These are phyloP conservation scores for Lordiphosa clarofinis DNA, from an alignment of 1,140 invertebrate species.

Conservation along the genomic window DNA sequence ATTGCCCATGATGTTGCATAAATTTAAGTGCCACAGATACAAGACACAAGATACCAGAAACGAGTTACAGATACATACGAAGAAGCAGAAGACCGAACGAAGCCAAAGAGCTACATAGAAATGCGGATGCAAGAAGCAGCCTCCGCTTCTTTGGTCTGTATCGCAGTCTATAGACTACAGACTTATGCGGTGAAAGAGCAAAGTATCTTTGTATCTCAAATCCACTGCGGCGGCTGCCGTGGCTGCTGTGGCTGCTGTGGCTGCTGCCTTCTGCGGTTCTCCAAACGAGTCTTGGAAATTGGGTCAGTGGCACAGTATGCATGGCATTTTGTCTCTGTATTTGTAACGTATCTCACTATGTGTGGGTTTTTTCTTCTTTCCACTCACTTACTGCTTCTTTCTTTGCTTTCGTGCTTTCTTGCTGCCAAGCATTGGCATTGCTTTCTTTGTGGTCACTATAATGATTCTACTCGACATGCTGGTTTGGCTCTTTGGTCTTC, in stretches of 20 bases:
- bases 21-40: conserved; percentile 74
- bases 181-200: conserved; percentile 69
- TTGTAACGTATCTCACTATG: conserved; percentile 28
- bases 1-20: conserved; percentile 70
- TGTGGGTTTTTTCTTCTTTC: conserved; percentile 32
- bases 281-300: conserved; percentile 71
- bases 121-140: conserved; percentile 64
- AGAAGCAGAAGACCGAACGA: conserved; percentile 37
- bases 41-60: conserved; percentile 67
- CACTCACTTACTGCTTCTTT: conserved; percentile 28
- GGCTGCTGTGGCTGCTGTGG: conserved; percentile 24
- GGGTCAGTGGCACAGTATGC: conserved; percentile 78
- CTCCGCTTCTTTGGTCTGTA: conserved; percentile 13
- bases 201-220: conserved; percentile 72
- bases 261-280: conserved; percentile 42
- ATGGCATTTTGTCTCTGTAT: conserved; percentile 61
- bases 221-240: conserved; percentile 49
- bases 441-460: conserved; percentile 75
- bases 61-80: conserved; percentile 70
- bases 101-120: conserved; percentile 57
- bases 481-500: conserved; percentile 29
- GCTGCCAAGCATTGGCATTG: conserved; percentile 31
- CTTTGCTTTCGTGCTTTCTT: conserved; percentile 54
- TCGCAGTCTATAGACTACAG: conserved; percentile 37
- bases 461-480: conserved; percentile 57